Evolutionary conservation across 2,888 invertebrate species (phyloP).

Genomic region (Biston stratarius): DNA sequence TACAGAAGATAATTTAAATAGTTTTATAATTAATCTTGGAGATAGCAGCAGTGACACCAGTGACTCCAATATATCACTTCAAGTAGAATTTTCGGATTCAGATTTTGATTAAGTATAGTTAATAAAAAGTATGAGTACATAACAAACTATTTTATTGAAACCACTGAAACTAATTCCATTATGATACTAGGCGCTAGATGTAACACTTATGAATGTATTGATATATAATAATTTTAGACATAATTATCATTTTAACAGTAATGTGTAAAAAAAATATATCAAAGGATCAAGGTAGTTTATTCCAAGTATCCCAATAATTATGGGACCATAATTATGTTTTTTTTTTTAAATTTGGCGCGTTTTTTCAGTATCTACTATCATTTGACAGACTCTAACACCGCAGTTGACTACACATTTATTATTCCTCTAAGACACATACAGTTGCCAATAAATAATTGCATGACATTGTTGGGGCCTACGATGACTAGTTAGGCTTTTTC

Average conservation of each 20-base stretch:
- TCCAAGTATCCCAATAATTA: not conserved
- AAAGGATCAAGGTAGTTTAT: constrained; percentile 1
- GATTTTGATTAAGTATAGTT: constrained; percentile 28
- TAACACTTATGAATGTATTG: no score
- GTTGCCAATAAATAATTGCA: no score
- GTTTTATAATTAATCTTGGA: constrained; percentile 34
- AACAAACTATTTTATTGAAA: no score
- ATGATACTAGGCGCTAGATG: no score
- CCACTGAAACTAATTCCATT: no score
- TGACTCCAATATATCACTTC: constrained; percentile 28
- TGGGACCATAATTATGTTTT: not conserved
- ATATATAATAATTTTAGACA: no score
- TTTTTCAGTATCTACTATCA: no score
- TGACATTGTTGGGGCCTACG: no score
- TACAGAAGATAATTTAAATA: constrained; percentile 33
- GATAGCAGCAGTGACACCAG: constrained; percentile 23
- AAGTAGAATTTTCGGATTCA: constrained; percentile 24
- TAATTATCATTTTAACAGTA: no score
- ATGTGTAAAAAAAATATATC: constrained; percentile 17
- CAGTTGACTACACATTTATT: no score
- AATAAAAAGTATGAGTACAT: constrained; percentile 14
- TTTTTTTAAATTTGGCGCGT: not conserved
- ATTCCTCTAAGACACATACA: no score
- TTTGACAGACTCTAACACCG: not conserved
- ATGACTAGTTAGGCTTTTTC: no score